Conservation (phyloP, 2,888 invertebrate species). For the Subacronicta megacephala region DNA sequence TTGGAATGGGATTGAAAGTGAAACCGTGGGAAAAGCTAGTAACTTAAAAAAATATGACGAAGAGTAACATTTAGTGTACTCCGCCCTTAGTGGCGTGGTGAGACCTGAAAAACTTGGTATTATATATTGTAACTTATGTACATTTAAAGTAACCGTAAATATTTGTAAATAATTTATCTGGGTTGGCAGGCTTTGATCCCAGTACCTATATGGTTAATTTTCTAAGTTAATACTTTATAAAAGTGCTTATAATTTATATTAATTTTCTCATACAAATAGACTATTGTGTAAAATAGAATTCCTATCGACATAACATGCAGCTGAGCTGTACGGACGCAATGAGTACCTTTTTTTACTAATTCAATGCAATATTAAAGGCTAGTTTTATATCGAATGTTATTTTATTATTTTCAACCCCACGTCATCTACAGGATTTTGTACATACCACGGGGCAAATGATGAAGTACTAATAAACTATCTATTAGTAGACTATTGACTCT, state of each 20-base stretch:
- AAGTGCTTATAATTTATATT: conserved; percentile 20
- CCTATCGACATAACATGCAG: conserved; percentile 14
- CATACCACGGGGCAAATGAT: no score
- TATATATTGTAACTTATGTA: no score
- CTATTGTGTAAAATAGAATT: conserved; percentile 1
- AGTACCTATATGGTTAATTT: neutral
- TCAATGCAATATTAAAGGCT: conserved; percentile 58
- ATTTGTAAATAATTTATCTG: neutral
- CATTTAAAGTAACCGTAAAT: neutral
- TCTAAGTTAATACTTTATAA: conserved; percentile 15
- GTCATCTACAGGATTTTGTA: no score
- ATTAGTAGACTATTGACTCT: no score
- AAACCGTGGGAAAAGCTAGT: no score
- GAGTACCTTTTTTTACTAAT: conserved; percentile 53
- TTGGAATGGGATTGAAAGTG: no score
- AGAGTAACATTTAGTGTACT: no score
- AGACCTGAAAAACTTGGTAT: no score
- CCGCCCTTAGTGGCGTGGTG: no score
- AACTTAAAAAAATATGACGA: no score
- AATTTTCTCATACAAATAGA: conserved; percentile 6
- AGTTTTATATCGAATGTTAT: conserved; percentile 44
- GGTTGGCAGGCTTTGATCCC: conserved; percentile 10
- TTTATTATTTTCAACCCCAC: neutral
- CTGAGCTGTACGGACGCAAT: conserved; percentile 35
- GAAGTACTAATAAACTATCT: no score